Evolutionary conservation across 1,140 invertebrate genomes (phyloP), one percentile per base, ranked within the genome.

Genomic region (Trachymyrmex septentrionalis): DNA sequence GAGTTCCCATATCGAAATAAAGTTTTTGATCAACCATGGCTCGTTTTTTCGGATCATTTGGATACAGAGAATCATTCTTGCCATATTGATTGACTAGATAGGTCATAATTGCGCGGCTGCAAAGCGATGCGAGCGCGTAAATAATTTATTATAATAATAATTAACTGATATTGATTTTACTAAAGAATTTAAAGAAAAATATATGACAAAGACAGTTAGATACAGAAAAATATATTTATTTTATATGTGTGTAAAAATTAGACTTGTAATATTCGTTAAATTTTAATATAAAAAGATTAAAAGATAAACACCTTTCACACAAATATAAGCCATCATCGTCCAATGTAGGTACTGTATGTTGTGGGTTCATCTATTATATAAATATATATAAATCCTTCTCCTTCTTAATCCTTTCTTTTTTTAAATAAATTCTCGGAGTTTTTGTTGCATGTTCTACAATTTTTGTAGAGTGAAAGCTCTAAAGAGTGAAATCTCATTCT

Each of bases 41-140:
- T 69, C 97, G 96, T 87, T 96, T 93, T 90, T 97, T 96, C 0
- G 96, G 95, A 86, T 97, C 96, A 90, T 96, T 96, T 14, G 97
- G 97, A 93, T 97, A 98, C 24, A 98, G 93, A 2, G 94, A 94
- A 91, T 96, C 96, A 88, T 97, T 96, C 92, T 97, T 97, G 50
- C 95, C 97, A 92, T 98, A 98, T 81, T 97, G 96, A 87, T 97
- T 96, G 0, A 95, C 96, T 87, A 97, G 93, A 93, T 98, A 98
- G 48, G 96, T 95, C 88, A 96, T 96, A 88, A 98, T 97, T 61
- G 97, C 97, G 81, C 97, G 97, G 90, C 97, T 96, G 75, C 16
- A n/a, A 55, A 66, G 53, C 21, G 16, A 63, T 14, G 10, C 16
- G 34, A 55, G 7, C 12, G n/a, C 34, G 14, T 38, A 55, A 71